Conservation (phyloP, 2,113 vertebrate species). For the Ovis canadensis region DNA sequence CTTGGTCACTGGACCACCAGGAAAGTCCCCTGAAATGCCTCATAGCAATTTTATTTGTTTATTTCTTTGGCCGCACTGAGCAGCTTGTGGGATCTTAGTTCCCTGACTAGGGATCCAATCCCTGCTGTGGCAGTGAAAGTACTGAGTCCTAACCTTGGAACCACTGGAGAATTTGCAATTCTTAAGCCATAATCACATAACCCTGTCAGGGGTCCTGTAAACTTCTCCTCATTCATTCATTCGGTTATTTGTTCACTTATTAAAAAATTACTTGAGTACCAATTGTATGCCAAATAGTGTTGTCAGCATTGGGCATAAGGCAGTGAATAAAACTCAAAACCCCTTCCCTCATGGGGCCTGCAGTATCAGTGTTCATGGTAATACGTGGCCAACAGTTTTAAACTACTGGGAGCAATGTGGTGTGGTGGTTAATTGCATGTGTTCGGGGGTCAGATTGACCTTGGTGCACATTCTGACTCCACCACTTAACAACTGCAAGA, state of each 20-base stretch:
- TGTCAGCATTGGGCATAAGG: not conserved
- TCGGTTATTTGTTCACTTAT: not conserved
- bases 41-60: not conserved
- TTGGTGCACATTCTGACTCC: not conserved
- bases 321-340: not conserved
- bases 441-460: not conserved
- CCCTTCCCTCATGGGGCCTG: not conserved
- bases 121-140: not conserved
- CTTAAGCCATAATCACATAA: not conserved
- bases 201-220: too few relatives aligned
- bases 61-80: not conserved
- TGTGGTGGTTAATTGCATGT: not conserved
- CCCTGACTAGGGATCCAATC: not conserved
- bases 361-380: not conserved
- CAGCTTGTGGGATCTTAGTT: not conserved
- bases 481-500: not conserved
- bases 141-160: fast-evolving
- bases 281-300: not conserved
- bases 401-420: not conserved
- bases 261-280: not conserved
- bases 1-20: not conserved
- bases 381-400: not conserved
- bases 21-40: not conserved
- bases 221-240: not conserved
- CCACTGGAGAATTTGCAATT: not conserved